Conservation (phyloP, 92 coral and sea anemone genomes). For the Plumapathes pennacea region DNA sequence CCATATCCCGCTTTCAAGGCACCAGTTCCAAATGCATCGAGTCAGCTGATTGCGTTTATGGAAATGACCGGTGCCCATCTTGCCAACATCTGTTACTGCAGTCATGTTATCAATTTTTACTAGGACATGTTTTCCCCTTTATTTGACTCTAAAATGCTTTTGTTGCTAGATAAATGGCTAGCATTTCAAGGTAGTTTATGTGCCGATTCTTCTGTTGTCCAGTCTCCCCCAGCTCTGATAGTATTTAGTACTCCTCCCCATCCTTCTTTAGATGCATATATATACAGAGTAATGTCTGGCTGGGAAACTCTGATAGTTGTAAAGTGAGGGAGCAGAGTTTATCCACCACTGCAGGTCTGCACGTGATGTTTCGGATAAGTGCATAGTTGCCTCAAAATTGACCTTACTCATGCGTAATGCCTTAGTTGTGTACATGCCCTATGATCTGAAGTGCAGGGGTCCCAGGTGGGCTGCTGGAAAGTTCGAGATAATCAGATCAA, state of each 20-base stretch:
- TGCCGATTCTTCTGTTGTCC: too few species aligned
- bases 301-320: too few species aligned
- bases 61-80: conserved; percentile 60
- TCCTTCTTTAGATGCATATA: too few species aligned
- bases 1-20: conserved; percentile 11
- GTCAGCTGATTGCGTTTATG: conserved; percentile 9
- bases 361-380: too few species aligned
- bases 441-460: background rate
- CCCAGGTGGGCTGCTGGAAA: conserved; percentile 19
- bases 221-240: too few species aligned
- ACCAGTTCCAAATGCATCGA: conserved; percentile 46
- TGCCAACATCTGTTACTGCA: conserved; percentile 26
- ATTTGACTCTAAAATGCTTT: conserved; percentile 11
- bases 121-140: conserved; percentile 26
- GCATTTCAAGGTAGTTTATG: conserved; percentile 4
- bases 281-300: too few species aligned
- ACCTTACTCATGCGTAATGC: conserved; percentile 32
- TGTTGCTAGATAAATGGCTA: conserved; percentile 9
- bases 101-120: conserved; percentile 50
- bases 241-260: too few species aligned
- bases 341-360: too few species aligned
- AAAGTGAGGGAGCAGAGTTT: too few species aligned
- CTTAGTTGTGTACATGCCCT: conserved; percentile 10
- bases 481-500: conserved; percentile 14
- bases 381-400: conserved; percentile 17